Conservation (phyloP, 2,888 invertebrate genomes). For the Caenorhabditis doughertyi region DNA sequence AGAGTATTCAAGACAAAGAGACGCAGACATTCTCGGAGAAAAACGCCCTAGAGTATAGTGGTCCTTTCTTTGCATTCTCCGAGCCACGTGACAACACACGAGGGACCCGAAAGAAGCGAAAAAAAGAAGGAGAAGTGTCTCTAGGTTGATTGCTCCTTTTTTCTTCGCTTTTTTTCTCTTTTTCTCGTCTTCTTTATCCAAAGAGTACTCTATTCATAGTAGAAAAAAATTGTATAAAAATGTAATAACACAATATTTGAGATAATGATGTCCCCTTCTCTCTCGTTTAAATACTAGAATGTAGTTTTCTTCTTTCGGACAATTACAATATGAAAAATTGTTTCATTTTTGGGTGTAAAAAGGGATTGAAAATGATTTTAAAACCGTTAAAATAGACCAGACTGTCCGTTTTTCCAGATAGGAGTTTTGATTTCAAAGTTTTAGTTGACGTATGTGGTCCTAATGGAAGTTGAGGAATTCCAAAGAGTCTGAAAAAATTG, state of each 20-base stretch:
- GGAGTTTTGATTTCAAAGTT: no score
- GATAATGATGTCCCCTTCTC: slow-evolving; percentile 5
- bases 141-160: slow-evolving; percentile 39
- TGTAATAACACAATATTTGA: slow-evolving; percentile 18
- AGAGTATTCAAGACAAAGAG: neutral
- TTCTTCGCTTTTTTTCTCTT: no score
- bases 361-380: no score
- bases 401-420: no score
- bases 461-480: no score
- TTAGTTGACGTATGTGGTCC: no score
- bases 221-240: slow-evolving; percentile 1
- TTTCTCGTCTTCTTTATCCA: neutral
- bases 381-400: no score
- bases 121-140: slow-evolving; percentile 20
- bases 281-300: no score
- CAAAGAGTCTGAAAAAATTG: no score
- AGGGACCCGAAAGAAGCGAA: neutral
- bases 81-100: slow-evolving; percentile 10
- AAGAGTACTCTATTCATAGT: slow-evolving; percentile 23
- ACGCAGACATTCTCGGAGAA: neutral
- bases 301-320: no score
- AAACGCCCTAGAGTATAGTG: slow-evolving; percentile 25
- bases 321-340: no score
- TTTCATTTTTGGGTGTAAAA: no score
- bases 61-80: neutral